phyloP scores from a whole-genome alignment of 2,113 vertebrate genomes.

The Pituophis catenifer region DNA sequence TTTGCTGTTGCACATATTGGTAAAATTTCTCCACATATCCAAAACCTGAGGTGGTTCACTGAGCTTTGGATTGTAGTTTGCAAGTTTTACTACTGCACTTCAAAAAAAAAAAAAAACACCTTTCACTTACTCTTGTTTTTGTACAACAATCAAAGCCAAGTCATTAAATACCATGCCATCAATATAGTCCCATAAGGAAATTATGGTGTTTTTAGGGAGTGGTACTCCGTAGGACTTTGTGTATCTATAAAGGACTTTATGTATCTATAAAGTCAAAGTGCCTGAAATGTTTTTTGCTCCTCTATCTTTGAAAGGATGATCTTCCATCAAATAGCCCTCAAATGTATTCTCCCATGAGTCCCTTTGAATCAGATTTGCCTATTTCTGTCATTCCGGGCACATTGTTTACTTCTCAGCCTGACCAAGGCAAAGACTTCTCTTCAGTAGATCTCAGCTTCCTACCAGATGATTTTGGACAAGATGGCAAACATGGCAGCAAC shows the following conservation, averaged over 20 bases:
- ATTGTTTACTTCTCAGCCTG: slow-evolving; percentile 42
- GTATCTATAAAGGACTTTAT: background rate
- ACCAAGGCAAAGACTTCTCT: slow-evolving; percentile 62
- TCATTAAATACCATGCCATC: background rate
- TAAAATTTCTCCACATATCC: background rate
- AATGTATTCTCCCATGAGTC: slow-evolving; percentile 52
- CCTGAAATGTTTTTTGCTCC: background rate
- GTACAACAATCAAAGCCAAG: background rate
- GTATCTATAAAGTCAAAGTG: background rate
- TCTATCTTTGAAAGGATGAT: slow-evolving; percentile 63
- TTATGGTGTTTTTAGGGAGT: background rate
- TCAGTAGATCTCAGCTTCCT: slow-evolving; percentile 89
- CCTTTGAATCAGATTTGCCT: slow-evolving; percentile 66
- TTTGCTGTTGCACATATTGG: background rate
- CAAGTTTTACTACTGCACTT: background rate
- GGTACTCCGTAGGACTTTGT: background rate
- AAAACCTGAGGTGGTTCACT: background rate
- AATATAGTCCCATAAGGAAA: background rate
- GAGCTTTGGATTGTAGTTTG: background rate
- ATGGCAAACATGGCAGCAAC: slow-evolving; percentile 51
- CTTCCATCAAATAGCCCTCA: slow-evolving; percentile 45
- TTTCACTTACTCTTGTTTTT: background rate
- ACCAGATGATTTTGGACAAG: slow-evolving; percentile 80
- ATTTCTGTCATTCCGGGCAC: slow-evolving; percentile 47
- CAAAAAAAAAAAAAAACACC: background rate